Evolutionary conservation across 1,140 invertebrate species (phyloP).

Genomic region (Aphelenchoides besseyi): DNA sequence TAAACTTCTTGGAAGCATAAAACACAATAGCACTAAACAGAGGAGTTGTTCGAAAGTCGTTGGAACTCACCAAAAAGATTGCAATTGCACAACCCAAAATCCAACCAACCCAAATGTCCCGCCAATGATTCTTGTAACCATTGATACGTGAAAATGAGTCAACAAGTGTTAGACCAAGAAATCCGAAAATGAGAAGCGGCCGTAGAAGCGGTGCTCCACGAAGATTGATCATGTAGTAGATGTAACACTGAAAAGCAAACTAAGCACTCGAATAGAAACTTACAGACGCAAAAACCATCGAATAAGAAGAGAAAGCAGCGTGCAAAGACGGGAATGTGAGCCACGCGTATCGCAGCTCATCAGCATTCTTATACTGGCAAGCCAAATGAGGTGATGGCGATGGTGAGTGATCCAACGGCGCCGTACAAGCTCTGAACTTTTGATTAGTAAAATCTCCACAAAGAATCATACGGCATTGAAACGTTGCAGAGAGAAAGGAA

Average conservation of each 20-base stretch:
- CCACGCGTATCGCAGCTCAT: slow-evolving; percentile 62
- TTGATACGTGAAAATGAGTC: slow-evolving; percentile 62
- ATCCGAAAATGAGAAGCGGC: slow-evolving; percentile 61
- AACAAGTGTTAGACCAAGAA: slow-evolving; percentile 57
- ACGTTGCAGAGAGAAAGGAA: slow-evolving; percentile 62
- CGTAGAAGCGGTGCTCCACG: slow-evolving; percentile 59
- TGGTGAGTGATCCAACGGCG: slow-evolving; percentile 61
- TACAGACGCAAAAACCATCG: slow-evolving; percentile 59
- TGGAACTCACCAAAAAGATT: slow-evolving; percentile 51
- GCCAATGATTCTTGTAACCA: slow-evolving; percentile 63
- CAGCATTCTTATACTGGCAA: slow-evolving; percentile 56
- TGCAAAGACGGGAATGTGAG: slow-evolving; percentile 61
- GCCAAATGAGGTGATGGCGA: slow-evolving; percentile 61
- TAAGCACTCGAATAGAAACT: slow-evolving; percentile 20
- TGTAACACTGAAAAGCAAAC: slow-evolving; percentile 50
- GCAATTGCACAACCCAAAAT: slow-evolving; percentile 59
- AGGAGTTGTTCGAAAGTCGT: neutral
- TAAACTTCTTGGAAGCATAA: slow-evolving; percentile 63
- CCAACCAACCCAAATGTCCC: slow-evolving; percentile 62
- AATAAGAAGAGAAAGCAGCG: slow-evolving; percentile 60
- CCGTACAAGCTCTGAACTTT: slow-evolving; percentile 55
- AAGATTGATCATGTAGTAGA: slow-evolving; percentile 63
- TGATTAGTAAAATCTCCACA: slow-evolving; percentile 18
- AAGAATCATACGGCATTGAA: slow-evolving; percentile 50
- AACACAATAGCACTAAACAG: slow-evolving; percentile 58